Evolutionary conservation across 2,113 vertebrate species (phyloP), one percentile per base, ranked within the genome.

Genomic region (Lagopus leucura): DNA sequence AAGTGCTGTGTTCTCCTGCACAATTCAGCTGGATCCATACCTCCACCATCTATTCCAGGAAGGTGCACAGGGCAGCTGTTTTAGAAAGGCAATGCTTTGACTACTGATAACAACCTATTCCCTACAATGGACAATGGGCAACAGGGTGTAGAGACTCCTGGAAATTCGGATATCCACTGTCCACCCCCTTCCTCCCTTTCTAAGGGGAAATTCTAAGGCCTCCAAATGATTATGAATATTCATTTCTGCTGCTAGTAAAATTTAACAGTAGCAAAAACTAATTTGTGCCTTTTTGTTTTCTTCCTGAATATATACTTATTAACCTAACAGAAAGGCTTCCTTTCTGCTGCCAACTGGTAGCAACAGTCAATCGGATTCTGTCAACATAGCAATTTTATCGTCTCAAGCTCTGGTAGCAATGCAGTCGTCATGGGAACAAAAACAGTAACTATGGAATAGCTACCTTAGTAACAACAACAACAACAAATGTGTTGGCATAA

Each of bases 281-380:
- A 87, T 85, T 54, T 73, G 19, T 82, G 66, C 28, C n/a, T 89
- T 91, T 91, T 89, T 92, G 87, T 91, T 94, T 95, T 95, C 78
- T 94, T 86, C 70, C 82, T 88, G 73, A 89, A 96, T 96, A 96
- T 96, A 94, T 45, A 95, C 71, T 91, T 86, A 80, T 94, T 96
- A 94, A 96, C 70, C 84, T 88, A 83, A 90, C 0, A 9, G 79
- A 91, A 96, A 94, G 36, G 61, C 79, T 94, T 80, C 57, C 43
- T 85, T 92, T 96, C 88, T 97, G 82, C 86, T 97, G 94, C 96
- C 96, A 94, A 27, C 87, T 10, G 8, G 80, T 96, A 95, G 92
- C 96, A 97, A 96, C 95, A 97, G 93, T 97, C 97, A 97, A 90
- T 97, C 96, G 95, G 92, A 96, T 94, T 91, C 96, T 96, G 96